Conservation (phyloP, 2,113 vertebrate species). For the Anarhynchus alexandrinus region DNA sequence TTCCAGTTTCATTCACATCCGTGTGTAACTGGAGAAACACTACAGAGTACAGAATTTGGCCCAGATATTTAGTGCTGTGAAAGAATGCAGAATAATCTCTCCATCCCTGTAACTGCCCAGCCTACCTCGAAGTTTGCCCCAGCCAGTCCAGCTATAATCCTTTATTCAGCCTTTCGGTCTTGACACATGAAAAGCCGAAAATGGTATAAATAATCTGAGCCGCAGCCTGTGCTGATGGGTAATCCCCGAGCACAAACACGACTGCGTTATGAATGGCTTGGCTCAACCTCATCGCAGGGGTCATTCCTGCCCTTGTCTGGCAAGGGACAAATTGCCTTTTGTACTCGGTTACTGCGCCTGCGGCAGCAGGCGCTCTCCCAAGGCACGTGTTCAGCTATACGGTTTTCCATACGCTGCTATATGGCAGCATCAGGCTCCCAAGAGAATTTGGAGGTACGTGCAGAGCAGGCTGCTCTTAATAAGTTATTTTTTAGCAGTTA, state of each 20-base stretch:
- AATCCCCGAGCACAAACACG: background rate
- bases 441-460: background rate
- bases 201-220: background rate
- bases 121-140: background rate
- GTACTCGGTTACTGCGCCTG: background rate
- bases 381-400: background rate
- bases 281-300: no score
- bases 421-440: background rate
- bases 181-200: background rate
- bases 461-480: background rate
- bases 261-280: background rate
- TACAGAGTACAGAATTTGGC: background rate
- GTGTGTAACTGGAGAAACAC: background rate
- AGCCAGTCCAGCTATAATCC: background rate
- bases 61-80: background rate
- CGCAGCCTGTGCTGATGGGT: background rate
- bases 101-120: background rate
- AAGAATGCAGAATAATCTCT: background rate
- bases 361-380: background rate
- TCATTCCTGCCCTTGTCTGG: constrained; percentile 40
- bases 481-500: background rate
- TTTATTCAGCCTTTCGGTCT: background rate
- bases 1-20: constrained; percentile 30
- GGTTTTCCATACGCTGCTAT: background rate
- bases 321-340: constrained; percentile 1